Conservation (phyloP, 2,797 vertebrate species). For the Cyclura pinguis region DNA sequence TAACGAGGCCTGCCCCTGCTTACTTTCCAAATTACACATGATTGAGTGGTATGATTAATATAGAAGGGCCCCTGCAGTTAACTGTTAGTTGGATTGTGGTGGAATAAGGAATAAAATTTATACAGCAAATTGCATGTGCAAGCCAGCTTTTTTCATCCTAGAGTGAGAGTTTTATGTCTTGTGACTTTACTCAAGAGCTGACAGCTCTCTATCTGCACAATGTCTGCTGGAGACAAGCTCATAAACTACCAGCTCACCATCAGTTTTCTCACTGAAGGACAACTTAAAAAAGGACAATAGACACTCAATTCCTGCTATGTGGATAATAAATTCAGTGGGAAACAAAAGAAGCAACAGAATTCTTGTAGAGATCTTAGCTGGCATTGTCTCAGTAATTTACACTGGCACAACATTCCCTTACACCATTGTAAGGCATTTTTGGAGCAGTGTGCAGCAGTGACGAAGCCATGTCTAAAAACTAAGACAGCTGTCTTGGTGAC, state of each 20-base stretch:
- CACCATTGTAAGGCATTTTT: too few species aligned
- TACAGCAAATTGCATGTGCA: conserved; percentile 28
- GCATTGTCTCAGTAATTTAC: too few species aligned
- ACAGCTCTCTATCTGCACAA: conserved; percentile 32
- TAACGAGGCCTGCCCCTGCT: too few species aligned
- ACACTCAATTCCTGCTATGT: conserved; percentile 25
- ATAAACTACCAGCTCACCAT: conserved; percentile 36
- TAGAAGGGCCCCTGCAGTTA: background rate
- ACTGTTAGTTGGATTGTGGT: background rate
- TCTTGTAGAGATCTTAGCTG: background rate
- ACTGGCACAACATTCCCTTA: too few species aligned
- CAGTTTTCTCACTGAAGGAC: background rate
- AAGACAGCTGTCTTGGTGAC: too few species aligned
- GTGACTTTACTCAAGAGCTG: conserved; percentile 12
- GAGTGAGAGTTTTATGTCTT: conserved; percentile 20
- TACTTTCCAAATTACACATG: too few species aligned
- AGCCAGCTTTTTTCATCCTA: conserved; percentile 27
- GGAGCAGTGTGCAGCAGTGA: too few species aligned
- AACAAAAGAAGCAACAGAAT: conserved; percentile 35
- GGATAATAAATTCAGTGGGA: background rate
- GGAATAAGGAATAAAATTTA: conserved; percentile 14
- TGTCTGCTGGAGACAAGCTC: conserved; percentile 26
- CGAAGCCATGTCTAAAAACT: too few species aligned
- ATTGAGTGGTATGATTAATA: too few species aligned
- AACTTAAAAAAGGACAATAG: conserved; percentile 63